phyloP scores from a whole-genome alignment of 2,888 invertebrate species.

The Rotaria macrura region DNA sequence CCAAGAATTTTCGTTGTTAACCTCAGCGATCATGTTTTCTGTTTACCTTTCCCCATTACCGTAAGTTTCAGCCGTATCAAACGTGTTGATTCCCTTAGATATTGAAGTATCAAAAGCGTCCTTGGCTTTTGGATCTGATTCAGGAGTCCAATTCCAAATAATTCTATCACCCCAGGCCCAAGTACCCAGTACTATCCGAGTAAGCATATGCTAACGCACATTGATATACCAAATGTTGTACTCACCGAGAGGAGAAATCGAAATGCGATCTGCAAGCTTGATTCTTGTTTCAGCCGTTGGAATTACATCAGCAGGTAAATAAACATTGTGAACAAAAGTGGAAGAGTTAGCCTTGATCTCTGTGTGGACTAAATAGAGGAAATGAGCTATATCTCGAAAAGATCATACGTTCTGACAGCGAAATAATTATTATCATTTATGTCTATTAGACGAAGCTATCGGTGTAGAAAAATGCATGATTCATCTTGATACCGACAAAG shows the following conservation, averaged over 20 bases:
- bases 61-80: neutral
- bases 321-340: neutral
- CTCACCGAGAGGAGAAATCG: neutral
- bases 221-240: neutral
- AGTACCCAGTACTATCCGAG: neutral
- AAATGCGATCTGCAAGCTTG: neutral
- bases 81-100: neutral
- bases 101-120: neutral
- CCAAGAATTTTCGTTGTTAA: neutral
- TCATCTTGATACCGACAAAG: too few species aligned
- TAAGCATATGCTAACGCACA: too few species aligned
- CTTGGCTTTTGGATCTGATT: neutral
- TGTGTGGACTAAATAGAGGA: too few species aligned
- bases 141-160: neutral
- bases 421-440: too few species aligned
- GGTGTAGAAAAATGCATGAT: too few species aligned
- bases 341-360: too few species aligned
- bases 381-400: too few species aligned
- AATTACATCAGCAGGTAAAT: neutral
- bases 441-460: too few species aligned
- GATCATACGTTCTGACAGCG: too few species aligned
- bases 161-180: neutral
- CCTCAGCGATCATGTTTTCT: neutral
- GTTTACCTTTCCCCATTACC: neutral
- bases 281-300: neutral